Conservation (phyloP, 2,113 vertebrate genomes). For the Channa argus region DNA sequence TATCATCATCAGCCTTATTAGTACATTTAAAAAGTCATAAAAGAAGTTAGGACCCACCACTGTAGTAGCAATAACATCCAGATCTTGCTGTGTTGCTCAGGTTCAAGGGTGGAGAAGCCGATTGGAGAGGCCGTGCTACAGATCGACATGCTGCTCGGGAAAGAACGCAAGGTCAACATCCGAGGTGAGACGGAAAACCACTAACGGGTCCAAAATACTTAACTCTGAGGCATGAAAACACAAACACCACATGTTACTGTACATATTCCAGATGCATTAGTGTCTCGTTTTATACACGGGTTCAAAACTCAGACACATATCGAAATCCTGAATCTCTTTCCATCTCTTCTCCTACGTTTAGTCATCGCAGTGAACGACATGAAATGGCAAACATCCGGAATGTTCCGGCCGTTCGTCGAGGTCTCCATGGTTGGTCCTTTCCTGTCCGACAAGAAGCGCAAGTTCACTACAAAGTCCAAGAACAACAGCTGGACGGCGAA, state of each 20-base stretch:
- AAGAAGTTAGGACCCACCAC: neutral
- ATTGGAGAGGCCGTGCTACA: constrained; percentile 95
- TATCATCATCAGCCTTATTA: too few species aligned
- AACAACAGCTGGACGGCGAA: constrained; percentile 98
- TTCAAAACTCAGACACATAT: too few species aligned
- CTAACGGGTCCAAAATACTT: too few species aligned
- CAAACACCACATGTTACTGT: too few species aligned
- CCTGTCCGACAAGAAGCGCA: constrained; percentile 94
- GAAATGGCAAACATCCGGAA: constrained; percentile 96
- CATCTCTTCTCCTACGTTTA: constrained; percentile 55
- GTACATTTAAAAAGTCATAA: too few species aligned
- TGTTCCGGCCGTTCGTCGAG: constrained; percentile 98
- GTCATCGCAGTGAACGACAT: constrained; percentile 96
- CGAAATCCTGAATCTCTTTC: neutral
- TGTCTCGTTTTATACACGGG: too few species aligned
- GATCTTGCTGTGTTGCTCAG: constrained; percentile 70
- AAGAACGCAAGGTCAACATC: constrained; percentile 93
- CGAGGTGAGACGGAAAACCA: constrained; percentile 84
- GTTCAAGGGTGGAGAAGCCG: constrained; percentile 90
- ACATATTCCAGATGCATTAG: too few species aligned
- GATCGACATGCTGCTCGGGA: constrained; percentile 91
- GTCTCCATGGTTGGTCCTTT: constrained; percentile 93
- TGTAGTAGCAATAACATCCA: neutral
- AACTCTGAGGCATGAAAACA: too few species aligned
- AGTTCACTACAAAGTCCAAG: constrained; percentile 97